These are phyloP conservation scores for Knipowitschia caucasica DNA, from an alignment of 2,797 vertebrate genomes.

Conservation along the genomic window DNA sequence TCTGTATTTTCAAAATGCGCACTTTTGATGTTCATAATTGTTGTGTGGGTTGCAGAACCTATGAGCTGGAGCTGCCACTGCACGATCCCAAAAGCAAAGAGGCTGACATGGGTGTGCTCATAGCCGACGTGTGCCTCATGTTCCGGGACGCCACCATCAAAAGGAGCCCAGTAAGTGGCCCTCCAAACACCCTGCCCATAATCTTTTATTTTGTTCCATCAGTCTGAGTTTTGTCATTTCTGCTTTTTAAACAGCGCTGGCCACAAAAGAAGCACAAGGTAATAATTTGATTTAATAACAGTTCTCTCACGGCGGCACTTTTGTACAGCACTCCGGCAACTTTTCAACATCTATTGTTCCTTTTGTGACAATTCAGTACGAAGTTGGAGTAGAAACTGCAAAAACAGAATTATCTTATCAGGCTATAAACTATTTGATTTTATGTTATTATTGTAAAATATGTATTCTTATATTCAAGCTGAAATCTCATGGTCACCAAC, in stretches of 20 bases:
- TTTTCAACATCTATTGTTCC: neutral
- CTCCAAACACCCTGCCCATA: no score
- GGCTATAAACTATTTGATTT: no score
- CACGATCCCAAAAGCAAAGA: constrained; percentile 90
- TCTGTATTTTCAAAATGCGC: no score
- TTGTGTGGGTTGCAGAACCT: no score
- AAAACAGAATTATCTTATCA: neutral
- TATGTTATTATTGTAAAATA: no score
- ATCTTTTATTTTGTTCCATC: constrained; percentile 20
- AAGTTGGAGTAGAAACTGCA: constrained; percentile 3
- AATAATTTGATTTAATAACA: constrained; percentile 15
- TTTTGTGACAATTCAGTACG: neutral
- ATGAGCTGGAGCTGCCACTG: constrained; percentile 80
- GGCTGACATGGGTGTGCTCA: constrained; percentile 88
- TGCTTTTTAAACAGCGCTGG: constrained; percentile 75
- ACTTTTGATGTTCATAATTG: no score
- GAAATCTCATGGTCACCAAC: no score
- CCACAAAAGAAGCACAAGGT: constrained; percentile 77
- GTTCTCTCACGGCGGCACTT: constrained; percentile 6
- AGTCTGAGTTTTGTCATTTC: constrained; percentile 10
- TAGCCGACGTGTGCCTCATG: constrained; percentile 83
- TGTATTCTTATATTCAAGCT: no score
- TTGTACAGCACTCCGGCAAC: neutral
- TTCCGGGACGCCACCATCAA: constrained; percentile 87
- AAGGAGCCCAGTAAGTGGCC: constrained; percentile 71